These are phyloP conservation scores for Arctocebus calabarensis DNA, from an alignment of 2,797 vertebrate species.

Conservation along the genomic window DNA sequence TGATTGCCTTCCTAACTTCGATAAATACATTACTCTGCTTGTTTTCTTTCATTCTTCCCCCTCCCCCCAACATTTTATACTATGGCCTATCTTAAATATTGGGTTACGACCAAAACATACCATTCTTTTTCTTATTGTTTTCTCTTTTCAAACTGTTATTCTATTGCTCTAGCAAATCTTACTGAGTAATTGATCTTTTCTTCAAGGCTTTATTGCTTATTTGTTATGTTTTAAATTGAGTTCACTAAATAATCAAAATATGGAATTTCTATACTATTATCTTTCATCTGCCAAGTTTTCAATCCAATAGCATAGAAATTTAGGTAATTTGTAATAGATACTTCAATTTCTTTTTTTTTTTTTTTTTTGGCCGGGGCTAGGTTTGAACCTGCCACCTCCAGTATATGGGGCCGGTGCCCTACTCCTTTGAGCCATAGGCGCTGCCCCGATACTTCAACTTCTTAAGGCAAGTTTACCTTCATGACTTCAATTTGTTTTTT, in stretches of 20 bases:
- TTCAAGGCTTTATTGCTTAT: neutral
- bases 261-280: slow-evolving; percentile 3
- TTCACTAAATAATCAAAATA: slow-evolving; percentile 46
- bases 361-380: too few relatives aligned
- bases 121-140: neutral
- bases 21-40: neutral
- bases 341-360: too few relatives aligned
- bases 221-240: neutral
- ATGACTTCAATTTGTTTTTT: slow-evolving; percentile 20
- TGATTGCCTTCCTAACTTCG: neutral
- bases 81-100: neutral
- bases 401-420: too few relatives aligned
- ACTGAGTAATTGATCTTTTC: slow-evolving; percentile 15
- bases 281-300: slow-evolving; percentile 1
- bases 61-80: neutral
- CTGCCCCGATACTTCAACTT: too few relatives aligned
- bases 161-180: neutral
- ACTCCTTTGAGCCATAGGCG: too few relatives aligned
- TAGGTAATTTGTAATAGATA: neutral
- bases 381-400: too few relatives aligned
- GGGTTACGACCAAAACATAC: slow-evolving; percentile 43
- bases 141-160: neutral
- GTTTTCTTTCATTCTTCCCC: neutral
- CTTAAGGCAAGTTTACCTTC: neutral
- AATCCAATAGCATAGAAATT: slow-evolving; percentile 2